Base-by-base conservation (phyloP, 2,797 vertebrate genomes). In the Ciconia nigra region DNA sequence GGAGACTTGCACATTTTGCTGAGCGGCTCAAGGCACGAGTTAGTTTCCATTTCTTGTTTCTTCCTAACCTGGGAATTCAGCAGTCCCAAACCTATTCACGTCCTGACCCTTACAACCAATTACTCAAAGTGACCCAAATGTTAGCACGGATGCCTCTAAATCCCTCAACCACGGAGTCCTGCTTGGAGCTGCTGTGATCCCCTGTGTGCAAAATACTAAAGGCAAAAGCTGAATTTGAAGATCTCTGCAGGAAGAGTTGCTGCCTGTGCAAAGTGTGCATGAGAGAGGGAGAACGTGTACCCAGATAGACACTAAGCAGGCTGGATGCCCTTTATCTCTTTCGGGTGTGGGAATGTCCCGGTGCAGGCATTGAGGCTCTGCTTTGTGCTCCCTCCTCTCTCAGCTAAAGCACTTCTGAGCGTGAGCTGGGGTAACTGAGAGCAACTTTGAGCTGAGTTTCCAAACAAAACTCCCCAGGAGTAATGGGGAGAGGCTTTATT, bases 261-360 rank as follows among this genome's bases (percentile, higher is more conserved):
- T 63, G 62, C 57, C 61, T 52, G 37, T 22, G 65, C 3, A 0
- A 58, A 39, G 51, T 5, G 20, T 46, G 58, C 33, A 9, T 1
- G 33, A 18, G 35, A 10, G 28, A 74, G 73, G 58, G 61, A 72
- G 80, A 6, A 62, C 11, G 21, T 17, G 54, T 49, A 15, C 39
- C 73, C 29, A 13, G 33, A 7, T 0, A 22, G 83, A 59, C 44
- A 13, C 46, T 20, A 6, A 11, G 54, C 35, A 18, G 37, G 20
- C 33, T 25, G 33, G 63, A 10, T 51, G 41, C 31, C 55, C 67
- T 63, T 83, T 33, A 11, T 35, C 46, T 44, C 47, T 62, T 37
- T 11, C 25, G 11, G 8, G 1, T 2, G 1, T 17, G 35, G 35
- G 20, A 9, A 33, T 3, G 4, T 12, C 90, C 74, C 14, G 4